Conservation (phyloP, 2,113 vertebrate genomes). For the Anarhynchus alexandrinus region DNA sequence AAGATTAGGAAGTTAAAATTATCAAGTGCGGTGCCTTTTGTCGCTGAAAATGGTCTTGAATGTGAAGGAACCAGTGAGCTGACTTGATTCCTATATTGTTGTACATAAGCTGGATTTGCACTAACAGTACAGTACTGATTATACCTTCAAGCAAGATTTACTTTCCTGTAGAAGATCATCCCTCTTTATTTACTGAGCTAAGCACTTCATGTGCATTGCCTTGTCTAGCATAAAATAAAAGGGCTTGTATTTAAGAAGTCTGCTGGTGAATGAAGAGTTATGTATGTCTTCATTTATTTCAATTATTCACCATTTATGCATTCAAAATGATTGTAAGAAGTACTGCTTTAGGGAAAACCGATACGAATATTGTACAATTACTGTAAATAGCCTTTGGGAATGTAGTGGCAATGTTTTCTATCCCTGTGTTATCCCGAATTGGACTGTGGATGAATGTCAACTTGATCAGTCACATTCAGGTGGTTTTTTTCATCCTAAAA, state of each 20-base stretch:
- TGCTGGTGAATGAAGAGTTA: background rate
- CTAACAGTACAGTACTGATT: conserved; percentile 14
- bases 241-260: background rate
- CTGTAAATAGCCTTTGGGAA: background rate
- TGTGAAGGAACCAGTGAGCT: background rate
- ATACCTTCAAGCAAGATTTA: conserved; percentile 45
- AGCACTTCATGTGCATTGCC: background rate
- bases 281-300: background rate
- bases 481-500: background rate
- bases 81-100: background rate
- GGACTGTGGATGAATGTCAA: background rate
- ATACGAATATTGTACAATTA: background rate
- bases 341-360: background rate
- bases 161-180: conserved; percentile 30
- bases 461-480: background rate
- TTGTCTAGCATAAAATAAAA: conserved; percentile 15
- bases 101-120: conserved; percentile 32
- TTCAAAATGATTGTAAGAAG: conserved; percentile 28
- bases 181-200: conserved; percentile 41
- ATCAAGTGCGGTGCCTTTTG: background rate
- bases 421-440: background rate
- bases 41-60: background rate
- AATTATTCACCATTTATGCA: background rate
- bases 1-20: background rate
- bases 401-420: background rate